Percentiles rank a stretch among this genome's conserved stretches.
phyloP scores from a whole-genome alignment of 2,797 vertebrate species.

The Gorsachius magnificus region DNA sequence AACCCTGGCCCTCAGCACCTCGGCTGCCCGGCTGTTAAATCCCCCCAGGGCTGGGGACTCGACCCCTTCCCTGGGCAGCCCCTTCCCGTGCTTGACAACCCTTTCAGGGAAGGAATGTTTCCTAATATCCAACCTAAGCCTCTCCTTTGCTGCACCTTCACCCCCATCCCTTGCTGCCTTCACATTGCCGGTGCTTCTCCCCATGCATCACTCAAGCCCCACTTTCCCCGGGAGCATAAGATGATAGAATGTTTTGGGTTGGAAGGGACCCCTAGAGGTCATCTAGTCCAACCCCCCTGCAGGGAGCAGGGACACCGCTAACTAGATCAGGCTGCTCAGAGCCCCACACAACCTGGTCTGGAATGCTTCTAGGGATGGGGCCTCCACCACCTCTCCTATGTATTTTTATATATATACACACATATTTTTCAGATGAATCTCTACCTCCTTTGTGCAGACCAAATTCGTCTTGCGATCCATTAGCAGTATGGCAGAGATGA shows the following conservation, averaged over 20 bases:
- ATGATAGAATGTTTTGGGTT: no score
- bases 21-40: accelerated
- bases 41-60: neutral
- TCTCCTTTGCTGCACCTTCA: neutral
- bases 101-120: neutral
- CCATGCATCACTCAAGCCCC: neutral
- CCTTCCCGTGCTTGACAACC: neutral
- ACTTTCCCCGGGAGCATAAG: neutral
- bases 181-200: accelerated
- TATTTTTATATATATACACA: no score
- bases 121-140: neutral
- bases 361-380: no score
- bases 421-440: neutral
- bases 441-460: neutral
- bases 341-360: no score
- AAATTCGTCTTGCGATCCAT: neutral
- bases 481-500: neutral
- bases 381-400: no score
- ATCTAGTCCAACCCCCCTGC: no score
- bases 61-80: neutral
- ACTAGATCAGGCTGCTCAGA: no score
- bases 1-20: no score
- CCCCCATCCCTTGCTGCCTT: neutral
- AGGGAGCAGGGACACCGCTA: no score
- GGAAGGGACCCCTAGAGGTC: no score